phyloP scores from a whole-genome alignment of 2,888 invertebrate species.

The Himalopsyche anomala region DNA sequence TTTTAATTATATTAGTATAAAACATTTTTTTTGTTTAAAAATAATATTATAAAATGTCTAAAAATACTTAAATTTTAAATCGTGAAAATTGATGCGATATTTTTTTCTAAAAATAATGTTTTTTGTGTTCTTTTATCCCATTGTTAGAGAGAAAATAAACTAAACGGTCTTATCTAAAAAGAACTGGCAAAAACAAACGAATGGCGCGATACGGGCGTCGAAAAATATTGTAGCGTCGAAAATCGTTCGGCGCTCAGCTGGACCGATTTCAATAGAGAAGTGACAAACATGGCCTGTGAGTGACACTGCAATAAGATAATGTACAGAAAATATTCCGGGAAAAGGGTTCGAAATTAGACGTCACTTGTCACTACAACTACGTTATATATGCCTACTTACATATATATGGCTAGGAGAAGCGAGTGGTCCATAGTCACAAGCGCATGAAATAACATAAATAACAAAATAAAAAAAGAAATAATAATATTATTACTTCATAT shows the following conservation, averaged over 20 bases:
- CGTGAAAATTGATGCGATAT: no score
- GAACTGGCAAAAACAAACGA: constrained; percentile 13
- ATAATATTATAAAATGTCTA: no score
- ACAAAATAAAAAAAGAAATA: no score
- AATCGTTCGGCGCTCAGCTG: constrained; percentile 1
- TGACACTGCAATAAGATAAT: constrained; percentile 65
- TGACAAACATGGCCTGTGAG: constrained; percentile 64
- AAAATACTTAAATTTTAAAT: no score
- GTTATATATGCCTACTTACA: constrained; percentile 18
- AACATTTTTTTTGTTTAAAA: no score
- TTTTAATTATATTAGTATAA: no score
- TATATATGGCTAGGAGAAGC: not conserved
- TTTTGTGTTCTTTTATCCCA: not conserved
- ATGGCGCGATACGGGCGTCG: not conserved
- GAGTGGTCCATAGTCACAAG: not conserved
- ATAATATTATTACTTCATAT: no score
- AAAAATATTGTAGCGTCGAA: constrained; percentile 16
- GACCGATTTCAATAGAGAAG: constrained; percentile 39
- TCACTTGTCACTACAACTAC: constrained; percentile 53
- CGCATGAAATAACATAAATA: no score
- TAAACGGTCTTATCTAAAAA: not conserved
- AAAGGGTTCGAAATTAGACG: constrained; percentile 65
- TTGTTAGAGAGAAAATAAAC: not conserved
- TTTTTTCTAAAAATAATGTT: no score
- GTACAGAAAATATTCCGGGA: constrained; percentile 55